Evolutionary conservation across 1,140 invertebrate genomes (phyloP).

Genomic region (Leptopilina clavipes): DNA sequence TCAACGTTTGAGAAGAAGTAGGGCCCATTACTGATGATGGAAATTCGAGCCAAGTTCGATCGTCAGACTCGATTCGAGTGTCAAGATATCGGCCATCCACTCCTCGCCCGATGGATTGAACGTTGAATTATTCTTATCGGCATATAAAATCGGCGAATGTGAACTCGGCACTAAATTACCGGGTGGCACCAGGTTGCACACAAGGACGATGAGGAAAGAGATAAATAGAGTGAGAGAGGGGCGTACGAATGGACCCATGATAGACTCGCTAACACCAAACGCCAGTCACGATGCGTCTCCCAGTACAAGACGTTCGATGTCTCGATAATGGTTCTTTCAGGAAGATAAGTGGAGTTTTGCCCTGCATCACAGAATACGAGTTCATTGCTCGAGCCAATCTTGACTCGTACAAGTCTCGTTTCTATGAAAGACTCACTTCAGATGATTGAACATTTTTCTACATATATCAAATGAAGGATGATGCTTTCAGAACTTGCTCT

Average conservation of each 20-base stretch:
- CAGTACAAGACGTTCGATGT: slow-evolving; percentile 55
- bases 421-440: slow-evolving; percentile 23
- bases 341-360: slow-evolving; percentile 47
- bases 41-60: slow-evolving; percentile 39
- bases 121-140: slow-evolving; percentile 58
- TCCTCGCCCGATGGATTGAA: slow-evolving; percentile 56
- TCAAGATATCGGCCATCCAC: slow-evolving; percentile 56
- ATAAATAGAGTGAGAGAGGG: slow-evolving; percentile 46
- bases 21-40: background rate
- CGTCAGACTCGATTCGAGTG: slow-evolving; percentile 51
- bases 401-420: background rate
- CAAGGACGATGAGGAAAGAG: slow-evolving; percentile 43
- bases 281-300: slow-evolving; percentile 56
- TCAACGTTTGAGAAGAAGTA: slow-evolving; percentile 1
- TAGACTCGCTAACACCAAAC: slow-evolving; percentile 49
- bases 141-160: slow-evolving; percentile 53
- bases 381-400: slow-evolving; percentile 47
- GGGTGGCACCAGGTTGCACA: slow-evolving; percentile 46
- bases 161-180: slow-evolving; percentile 56
- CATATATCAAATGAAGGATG: slow-evolving; percentile 8
- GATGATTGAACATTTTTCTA: slow-evolving; percentile 16
- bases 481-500: background rate
- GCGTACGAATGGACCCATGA: slow-evolving; percentile 48
- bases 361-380: slow-evolving; percentile 43
- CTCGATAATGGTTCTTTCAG: slow-evolving; percentile 59